These are phyloP conservation scores for Diabrotica undecimpunctata DNA, from an alignment of 1,140 invertebrate genomes.

Conservation along the genomic window DNA sequence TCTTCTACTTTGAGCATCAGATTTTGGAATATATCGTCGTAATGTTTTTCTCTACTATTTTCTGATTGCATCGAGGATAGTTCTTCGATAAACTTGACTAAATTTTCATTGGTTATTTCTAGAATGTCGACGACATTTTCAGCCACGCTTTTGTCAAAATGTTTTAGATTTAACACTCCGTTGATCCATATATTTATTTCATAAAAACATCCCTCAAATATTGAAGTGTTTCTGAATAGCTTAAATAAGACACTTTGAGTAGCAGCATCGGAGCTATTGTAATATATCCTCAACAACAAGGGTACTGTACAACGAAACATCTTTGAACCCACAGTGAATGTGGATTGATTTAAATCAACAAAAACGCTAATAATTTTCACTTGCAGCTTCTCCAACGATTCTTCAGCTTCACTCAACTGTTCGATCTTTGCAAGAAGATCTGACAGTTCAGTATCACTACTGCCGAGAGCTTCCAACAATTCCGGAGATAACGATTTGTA, in stretches of 20 bases:
- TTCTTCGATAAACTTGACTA: constrained; percentile 24
- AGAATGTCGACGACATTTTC: constrained; percentile 44
- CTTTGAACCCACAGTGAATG: constrained; percentile 54
- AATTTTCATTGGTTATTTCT: constrained; percentile 20
- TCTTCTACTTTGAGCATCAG: constrained; percentile 9
- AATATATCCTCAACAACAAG: constrained; percentile 57
- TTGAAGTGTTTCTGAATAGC: constrained; percentile 57
- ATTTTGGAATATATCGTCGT: constrained; percentile 24
- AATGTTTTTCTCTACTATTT: constrained; percentile 2
- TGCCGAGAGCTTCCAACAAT: constrained; percentile 50
- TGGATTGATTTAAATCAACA: constrained; percentile 54
- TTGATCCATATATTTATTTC: constrained; percentile 68
- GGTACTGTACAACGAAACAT: constrained; percentile 57
- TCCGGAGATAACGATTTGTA: constrained; percentile 55
- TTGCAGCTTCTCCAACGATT: constrained; percentile 51
- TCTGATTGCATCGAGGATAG: constrained; percentile 20
- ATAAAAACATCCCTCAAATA: constrained; percentile 59
- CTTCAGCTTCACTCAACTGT: constrained; percentile 26
- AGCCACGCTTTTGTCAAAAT: constrained; percentile 45
- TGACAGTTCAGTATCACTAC: constrained; percentile 46
- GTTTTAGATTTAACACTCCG: constrained; percentile 44
- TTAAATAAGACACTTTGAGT: constrained; percentile 49
- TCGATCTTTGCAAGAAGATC: constrained; percentile 49
- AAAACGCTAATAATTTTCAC: constrained; percentile 64
- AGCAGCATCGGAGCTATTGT: constrained; percentile 48